These are phyloP conservation scores for Tipula confusa DNA, from an alignment of 2,888 invertebrate species.

Conservation along the genomic window DNA sequence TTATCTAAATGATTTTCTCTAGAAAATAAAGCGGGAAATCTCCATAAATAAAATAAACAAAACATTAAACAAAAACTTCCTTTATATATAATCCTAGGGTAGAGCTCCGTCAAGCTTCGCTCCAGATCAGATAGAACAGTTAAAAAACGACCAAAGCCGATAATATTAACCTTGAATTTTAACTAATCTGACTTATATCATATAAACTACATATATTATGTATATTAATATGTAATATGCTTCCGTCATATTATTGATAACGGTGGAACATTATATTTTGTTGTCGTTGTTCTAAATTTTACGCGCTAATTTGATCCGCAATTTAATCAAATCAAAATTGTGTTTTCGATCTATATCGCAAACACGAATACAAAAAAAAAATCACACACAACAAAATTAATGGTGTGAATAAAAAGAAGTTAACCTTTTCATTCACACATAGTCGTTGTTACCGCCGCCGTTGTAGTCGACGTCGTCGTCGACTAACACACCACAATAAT, in stretches of 20 bases:
- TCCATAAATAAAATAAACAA: too few relatives aligned
- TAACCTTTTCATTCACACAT: background rate
- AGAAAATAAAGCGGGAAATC: too few relatives aligned
- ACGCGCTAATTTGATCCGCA: background rate
- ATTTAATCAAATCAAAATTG: background rate
- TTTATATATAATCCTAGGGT: too few relatives aligned
- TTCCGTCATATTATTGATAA: background rate
- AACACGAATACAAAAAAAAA: background rate
- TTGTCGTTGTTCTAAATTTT: background rate
- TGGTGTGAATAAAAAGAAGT: slow-evolving; percentile 25
- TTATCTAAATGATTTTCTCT: too few relatives aligned
- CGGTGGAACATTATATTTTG: background rate
- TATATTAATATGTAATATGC: background rate
- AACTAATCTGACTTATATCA: background rate
- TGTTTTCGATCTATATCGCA: background rate
- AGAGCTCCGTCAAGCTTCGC: too few relatives aligned
- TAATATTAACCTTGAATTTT: too few relatives aligned
- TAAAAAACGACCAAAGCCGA: too few relatives aligned
- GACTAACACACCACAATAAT: background rate
- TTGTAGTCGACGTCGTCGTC: too few relatives aligned
- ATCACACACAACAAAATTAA: background rate
- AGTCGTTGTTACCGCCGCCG: too few relatives aligned
- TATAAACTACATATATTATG: background rate
- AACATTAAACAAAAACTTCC: too few relatives aligned
- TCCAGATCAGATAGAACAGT: too few relatives aligned